Conservation (phyloP, 2,113 vertebrate species). For the Camelus bactrianus region DNA sequence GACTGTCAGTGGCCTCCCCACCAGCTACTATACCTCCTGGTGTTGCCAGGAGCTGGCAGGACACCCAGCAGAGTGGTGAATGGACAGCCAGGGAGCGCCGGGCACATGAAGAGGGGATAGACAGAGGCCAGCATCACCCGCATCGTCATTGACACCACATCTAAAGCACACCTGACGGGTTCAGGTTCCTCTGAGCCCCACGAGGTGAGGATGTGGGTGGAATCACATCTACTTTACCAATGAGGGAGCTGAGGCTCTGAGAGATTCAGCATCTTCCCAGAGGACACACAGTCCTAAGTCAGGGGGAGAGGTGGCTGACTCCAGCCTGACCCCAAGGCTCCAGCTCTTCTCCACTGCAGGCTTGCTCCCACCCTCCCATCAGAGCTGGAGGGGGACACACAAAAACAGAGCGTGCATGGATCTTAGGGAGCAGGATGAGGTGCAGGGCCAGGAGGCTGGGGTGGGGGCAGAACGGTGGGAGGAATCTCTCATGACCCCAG, state of each 20-base stretch:
- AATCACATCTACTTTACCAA: background rate
- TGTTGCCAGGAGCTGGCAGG: background rate
- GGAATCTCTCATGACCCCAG: background rate
- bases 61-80: background rate
- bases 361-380: background rate
- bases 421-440: too few species aligned
- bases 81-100: accelerated
- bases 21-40: background rate
- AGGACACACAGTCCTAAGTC: background rate
- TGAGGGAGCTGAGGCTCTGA: background rate
- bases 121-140: accelerated
- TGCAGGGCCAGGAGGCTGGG: background rate
- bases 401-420: too few species aligned
- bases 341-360: background rate
- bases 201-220: background rate
- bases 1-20: accelerated
- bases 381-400: background rate
- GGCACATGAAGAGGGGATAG: accelerated
- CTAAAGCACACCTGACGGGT: accelerated
- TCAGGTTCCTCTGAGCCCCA: background rate
- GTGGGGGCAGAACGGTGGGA: background rate
- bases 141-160: accelerated
- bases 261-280: background rate
- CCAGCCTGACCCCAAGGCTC: background rate
- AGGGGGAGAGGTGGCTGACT: background rate